Base-by-base conservation (phyloP, 2,797 vertebrate species). In the Euphonia xanthogaster region DNA sequence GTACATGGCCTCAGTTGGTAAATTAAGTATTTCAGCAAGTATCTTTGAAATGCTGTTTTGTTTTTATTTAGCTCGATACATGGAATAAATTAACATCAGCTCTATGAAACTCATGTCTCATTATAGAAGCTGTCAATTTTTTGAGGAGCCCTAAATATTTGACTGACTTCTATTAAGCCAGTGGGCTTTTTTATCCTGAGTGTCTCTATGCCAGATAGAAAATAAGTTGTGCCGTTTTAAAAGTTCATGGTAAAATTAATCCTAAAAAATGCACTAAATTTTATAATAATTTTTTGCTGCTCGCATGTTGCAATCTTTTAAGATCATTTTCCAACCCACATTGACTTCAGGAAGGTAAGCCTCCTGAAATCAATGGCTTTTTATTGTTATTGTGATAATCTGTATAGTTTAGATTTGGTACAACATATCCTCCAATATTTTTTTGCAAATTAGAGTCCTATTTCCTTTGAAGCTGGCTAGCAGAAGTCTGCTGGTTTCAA, bases 391-490 rank as follows among this genome's bases (percentile, higher is more conserved):
- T 70, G 42, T 35, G 63, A 63, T 76, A 60, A 70, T 53, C 33
- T 55, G 23, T 63, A 28, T 8, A 42, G 37, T 54, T 89, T 35
- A 86, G 67, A 72, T 82, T 76, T 53, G 33, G 40, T 57, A 62
- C 40, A 91, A 91, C 17, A 42, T 63, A 72, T 60, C 71, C 27
- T 85, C 24, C 40, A 53, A 42, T 58, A 62, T 20, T 30, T 27
- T 73, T 86, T 90, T 67, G 86, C 80, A 85, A 88, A 94, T 90
- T 84, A 61, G 63, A 94, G n/a, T 95, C 66, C 62, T 93, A 31
- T 84, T 81, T 94, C 45, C 55, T 87, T 94, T 93, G 78, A 91
- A 87, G 63, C 23, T 73, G 53, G 33, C 65, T 75, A 92, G 66
- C 62, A 68, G 66, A 93, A 88, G 48, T 68, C 90, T 88, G 25